These are phyloP conservation scores for Myotis planiceps DNA, from an alignment of 2,797 vertebrate genomes.

Conservation along the genomic window DNA sequence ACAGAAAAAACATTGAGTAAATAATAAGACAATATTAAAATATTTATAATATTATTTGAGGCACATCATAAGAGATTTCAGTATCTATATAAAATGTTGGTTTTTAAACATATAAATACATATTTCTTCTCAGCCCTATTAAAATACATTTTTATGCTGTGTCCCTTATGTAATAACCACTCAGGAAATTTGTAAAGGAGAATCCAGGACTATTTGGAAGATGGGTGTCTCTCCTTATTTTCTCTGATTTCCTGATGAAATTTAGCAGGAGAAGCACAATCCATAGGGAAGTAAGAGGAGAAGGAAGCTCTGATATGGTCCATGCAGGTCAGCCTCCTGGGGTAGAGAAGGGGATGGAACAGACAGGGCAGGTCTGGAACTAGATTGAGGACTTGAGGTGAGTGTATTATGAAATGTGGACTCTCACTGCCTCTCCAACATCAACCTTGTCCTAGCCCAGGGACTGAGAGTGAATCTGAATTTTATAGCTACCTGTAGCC, in stretches of 20 bases:
- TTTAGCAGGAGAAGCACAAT: background rate
- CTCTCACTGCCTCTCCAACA: rapidly evolving
- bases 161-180: background rate
- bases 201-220: background rate
- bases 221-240: background rate
- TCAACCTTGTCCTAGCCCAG: background rate
- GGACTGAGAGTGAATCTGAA: background rate
- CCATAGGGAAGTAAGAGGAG: background rate
- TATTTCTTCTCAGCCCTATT: background rate
- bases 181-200: background rate
- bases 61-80: background rate
- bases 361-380: background rate
- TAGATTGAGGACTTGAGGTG: background rate
- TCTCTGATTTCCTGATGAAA: background rate
- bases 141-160: slow-evolving; percentile 17
- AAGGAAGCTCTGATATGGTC: background rate
- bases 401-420: background rate
- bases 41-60: background rate
- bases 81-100: background rate
- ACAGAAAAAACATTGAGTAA: background rate
- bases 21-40: background rate
- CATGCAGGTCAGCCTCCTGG: background rate
- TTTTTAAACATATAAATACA: background rate
- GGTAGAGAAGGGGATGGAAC: background rate
- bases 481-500: background rate